Evolutionary conservation across 2,113 vertebrate species (phyloP), one percentile per base, ranked within the genome.

Genomic region (Strigops habroptila): DNA sequence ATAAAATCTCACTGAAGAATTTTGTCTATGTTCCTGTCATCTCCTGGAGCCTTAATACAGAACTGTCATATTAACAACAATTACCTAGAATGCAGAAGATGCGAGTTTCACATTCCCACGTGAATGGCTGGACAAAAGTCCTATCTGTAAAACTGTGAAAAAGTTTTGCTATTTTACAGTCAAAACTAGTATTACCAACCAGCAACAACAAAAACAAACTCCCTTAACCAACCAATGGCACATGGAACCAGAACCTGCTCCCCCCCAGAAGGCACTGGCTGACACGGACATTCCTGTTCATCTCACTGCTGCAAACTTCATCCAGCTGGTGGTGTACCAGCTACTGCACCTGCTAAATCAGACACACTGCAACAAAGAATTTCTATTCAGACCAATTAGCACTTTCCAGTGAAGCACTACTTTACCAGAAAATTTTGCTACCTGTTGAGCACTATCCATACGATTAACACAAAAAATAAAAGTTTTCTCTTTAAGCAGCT

Each of bases 11-110:
- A 84, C 24, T 44, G 35, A 76, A 60, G 8, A 74, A 51, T 65
- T 89, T 69, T 80, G 37, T 24, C n/a, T 68, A 8, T 27, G 5
- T 27, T 15, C 18, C 21, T 39, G 8, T 37, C 25, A 64, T 18
- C 48, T 64, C 11, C 43, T 13, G 22, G 12, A 79, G 31, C 37
- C 62, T 44, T 6, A 71, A 35, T 9, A 35, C 46, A 75, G 18
- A 22, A 39, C 31, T 46, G 13, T 49, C 30, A 25, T 17, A 46
- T 11, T 62, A 81, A 22, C 0, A 0, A 27, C 2, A 1, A 49
- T 41, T 21, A 82, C 3, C 43, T 1, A 68, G 55, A 87, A 77
- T 1, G 6, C 41, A 57, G n/a, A 78, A 37, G 14, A 43, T 9
- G 2, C 7, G 17, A 10, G 12, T 43, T 75, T 55, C 74, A 39